A percentile compares a stretch with the other conserved stretches of the same genome.
phyloP scores from a whole-genome alignment of 2,797 vertebrate genomes.

The Diglossa cyanea region DNA sequence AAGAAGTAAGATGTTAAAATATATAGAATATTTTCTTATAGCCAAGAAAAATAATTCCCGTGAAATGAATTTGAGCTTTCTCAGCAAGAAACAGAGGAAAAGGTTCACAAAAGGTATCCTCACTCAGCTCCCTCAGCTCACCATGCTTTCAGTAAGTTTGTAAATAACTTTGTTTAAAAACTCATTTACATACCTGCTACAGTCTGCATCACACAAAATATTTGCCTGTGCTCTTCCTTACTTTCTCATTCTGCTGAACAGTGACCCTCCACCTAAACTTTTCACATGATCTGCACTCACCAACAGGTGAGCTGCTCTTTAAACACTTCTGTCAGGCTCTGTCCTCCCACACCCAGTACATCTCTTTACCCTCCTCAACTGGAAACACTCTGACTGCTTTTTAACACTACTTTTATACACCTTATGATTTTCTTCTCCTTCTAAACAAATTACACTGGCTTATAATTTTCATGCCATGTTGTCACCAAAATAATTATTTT shows the following conservation, averaged over 20 bases:
- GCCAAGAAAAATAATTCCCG: neutral
- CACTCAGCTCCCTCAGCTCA: neutral
- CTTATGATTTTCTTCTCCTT: neutral
- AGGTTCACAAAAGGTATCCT: neutral
- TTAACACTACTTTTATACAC: neutral
- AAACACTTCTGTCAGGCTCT: neutral
- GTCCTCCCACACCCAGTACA: neutral
- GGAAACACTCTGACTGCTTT: neutral
- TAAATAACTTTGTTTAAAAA: neutral
- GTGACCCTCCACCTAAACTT: neutral
- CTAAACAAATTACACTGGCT: neutral
- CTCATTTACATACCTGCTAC: neutral
- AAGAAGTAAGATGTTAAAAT: neutral
- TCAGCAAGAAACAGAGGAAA: neutral
- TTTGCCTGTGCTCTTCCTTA: neutral
- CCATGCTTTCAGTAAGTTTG: neutral
- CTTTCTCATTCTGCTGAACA: neutral
- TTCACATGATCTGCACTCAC: neutral
- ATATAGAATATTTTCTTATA: neutral
- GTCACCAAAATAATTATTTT: neutral
- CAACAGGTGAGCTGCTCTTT: neutral
- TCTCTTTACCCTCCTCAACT: neutral
- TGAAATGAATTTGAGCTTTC: neutral
- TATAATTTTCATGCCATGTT: neutral
- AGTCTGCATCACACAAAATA: neutral